Evolutionary conservation across 2,113 vertebrate genomes (phyloP), one percentile per base, ranked within the genome.

Genomic region (Nerophis ophidion): DNA sequence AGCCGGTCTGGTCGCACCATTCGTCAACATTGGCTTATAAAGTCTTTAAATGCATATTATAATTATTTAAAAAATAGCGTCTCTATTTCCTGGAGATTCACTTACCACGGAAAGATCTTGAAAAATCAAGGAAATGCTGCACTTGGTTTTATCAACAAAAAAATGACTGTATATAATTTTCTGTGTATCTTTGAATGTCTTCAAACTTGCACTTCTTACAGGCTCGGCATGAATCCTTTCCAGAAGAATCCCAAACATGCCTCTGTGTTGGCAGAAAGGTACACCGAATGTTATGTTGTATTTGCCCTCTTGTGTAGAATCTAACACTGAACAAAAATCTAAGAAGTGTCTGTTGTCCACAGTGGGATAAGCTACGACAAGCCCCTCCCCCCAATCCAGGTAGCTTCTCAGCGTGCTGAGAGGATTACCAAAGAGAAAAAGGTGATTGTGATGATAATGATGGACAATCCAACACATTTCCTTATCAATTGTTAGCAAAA

Each of bases 211-310:
- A 59, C 12, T 74, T 4, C 48, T 83, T 79, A 65, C 81, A 97
- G 94, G 42, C 87, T 95, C 33, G 93, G 94, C 58, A 94, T 95
- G 93, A 95, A 97, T 84, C 92, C 94, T 12, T 95, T 97, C 85
- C 94, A 97, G 90, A 95, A 97, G 89, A 95, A 97, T 77, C 94
- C 93, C 49, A 95, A 95, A 72, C 93, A 95, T 50, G 93, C 94
- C 0, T 94, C 94, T 0, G 94, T 97, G 58, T 86, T 95, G 56
- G 84, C 94, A 70, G 94, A 95, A 87, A 95, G 94, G 93, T 96
- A 48, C 15, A 74, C 81, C 57, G 53, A 13, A 12, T 38, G 40
- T 17, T 68, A 13, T 47, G 8, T 48, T 14, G 10, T 5, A 8
- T 0, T 48, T 11, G 2, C 26, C 26, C 26, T 35, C 9, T 13